Evolutionary conservation across 2,113 vertebrate species (phyloP).

Genomic region (Anguilla japonica): DNA sequence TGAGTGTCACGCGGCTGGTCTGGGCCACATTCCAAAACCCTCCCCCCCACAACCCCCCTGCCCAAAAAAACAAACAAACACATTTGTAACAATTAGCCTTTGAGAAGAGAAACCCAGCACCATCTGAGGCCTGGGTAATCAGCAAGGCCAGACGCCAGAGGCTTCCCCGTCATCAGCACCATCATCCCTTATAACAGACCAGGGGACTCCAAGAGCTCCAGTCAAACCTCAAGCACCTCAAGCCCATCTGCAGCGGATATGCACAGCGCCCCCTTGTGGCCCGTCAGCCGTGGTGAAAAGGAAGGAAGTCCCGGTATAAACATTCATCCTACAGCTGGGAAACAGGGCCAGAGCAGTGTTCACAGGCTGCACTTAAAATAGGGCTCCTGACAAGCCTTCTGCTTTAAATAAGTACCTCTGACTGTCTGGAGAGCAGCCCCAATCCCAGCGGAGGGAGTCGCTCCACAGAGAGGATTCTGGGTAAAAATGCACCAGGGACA

Average conservation of each 20-base stretch:
- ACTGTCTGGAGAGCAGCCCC: not conserved
- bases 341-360: not conserved
- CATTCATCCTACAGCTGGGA: not conserved
- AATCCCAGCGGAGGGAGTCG: not conserved
- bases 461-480: not conserved
- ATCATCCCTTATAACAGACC: not conserved
- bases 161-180: not conserved
- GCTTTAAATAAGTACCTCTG: not conserved
- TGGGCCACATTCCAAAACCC: not conserved
- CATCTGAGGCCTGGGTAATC: conserved; percentile 1
- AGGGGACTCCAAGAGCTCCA: not conserved
- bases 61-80: not conserved
- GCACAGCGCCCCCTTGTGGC: not conserved
- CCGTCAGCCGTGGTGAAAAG: not conserved
- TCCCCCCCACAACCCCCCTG: not conserved
- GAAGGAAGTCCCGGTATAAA: not conserved
- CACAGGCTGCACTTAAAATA: conserved; percentile 10
- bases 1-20: not conserved
- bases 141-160: not conserved
- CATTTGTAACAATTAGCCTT: conserved; percentile 2
- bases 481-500: not conserved
- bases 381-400: conserved; percentile 9
- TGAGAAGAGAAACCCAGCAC: not conserved
- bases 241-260: not conserved
- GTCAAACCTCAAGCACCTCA: not conserved